Conservation (phyloP, 1,140 invertebrate species). For the Euura lappo region DNA sequence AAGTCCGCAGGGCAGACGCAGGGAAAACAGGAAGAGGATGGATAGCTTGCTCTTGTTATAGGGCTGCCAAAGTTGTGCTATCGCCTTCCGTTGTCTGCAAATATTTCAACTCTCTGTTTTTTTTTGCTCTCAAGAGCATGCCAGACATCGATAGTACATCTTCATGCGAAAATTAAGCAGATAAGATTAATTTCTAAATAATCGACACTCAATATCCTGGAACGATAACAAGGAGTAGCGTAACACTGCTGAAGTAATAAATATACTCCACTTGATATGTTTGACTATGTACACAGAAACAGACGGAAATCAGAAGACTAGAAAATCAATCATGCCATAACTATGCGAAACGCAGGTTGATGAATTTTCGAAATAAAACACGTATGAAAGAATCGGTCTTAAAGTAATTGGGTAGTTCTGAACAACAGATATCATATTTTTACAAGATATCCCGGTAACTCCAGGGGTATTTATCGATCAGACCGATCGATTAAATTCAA, state of each 20-base stretch:
- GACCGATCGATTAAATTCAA: too few species aligned
- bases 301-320: too few species aligned
- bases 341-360: not conserved
- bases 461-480: too few species aligned
- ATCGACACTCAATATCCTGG: not conserved
- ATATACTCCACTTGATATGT: not conserved
- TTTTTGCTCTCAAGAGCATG: slow-evolving; percentile 49
- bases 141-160: slow-evolving; percentile 50
- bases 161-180: slow-evolving; percentile 47
- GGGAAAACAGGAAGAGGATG: slow-evolving; percentile 47
- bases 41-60: slow-evolving; percentile 58
- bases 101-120: slow-evolving; percentile 50
- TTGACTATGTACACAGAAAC: not conserved
- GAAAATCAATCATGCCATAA: not conserved
- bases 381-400: too few species aligned
- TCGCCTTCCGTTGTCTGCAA: slow-evolving; percentile 60
- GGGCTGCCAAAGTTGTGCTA: slow-evolving; percentile 58
- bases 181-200: not conserved
- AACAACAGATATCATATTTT: too few species aligned
- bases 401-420: too few species aligned
- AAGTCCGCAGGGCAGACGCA: slow-evolving; percentile 45
- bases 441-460: too few species aligned
- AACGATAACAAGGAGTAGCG: not conserved
- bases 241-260: not conserved
- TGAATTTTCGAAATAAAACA: too few species aligned